Conservation (phyloP, 2,888 invertebrate species). For the Lasiommata megera region DNA sequence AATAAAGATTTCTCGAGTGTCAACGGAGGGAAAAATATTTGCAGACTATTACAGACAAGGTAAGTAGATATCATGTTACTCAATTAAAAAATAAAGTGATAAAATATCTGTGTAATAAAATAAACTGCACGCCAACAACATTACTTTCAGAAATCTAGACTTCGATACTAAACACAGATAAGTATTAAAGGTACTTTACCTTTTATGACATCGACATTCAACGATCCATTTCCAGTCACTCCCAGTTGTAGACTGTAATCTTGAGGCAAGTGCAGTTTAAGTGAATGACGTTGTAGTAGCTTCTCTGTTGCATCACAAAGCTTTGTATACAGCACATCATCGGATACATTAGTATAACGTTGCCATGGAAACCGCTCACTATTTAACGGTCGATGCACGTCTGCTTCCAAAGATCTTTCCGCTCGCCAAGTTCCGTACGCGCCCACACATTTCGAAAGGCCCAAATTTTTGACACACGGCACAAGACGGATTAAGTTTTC, state of each 20-base stretch:
- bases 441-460: slow-evolving; percentile 77
- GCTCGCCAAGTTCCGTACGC: slow-evolving; percentile 80
- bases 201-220: slow-evolving; percentile 72
- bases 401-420: slow-evolving; percentile 48
- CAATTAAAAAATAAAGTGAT: no score
- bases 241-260: slow-evolving; percentile 75
- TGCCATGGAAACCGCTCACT: slow-evolving; percentile 68
- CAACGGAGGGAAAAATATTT: no score
- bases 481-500: slow-evolving; percentile 35
- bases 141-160: background rate
- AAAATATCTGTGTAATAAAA: no score
- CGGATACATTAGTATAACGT: slow-evolving; percentile 58
- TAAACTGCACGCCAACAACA: no score
- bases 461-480: slow-evolving; percentile 55
- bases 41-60: no score
- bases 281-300: slow-evolving; percentile 72
- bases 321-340: slow-evolving; percentile 72
- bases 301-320: slow-evolving; percentile 72
- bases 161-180: background rate
- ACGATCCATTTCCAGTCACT: slow-evolving; percentile 74
- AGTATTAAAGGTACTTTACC: slow-evolving; percentile 46
- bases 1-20: no score
- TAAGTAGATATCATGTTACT: no score
- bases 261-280: slow-evolving; percentile 73
- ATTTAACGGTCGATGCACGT: slow-evolving; percentile 44